phyloP scores from a whole-genome alignment of 1,140 invertebrate genomes.

The Mesaphorura yosii region DNA sequence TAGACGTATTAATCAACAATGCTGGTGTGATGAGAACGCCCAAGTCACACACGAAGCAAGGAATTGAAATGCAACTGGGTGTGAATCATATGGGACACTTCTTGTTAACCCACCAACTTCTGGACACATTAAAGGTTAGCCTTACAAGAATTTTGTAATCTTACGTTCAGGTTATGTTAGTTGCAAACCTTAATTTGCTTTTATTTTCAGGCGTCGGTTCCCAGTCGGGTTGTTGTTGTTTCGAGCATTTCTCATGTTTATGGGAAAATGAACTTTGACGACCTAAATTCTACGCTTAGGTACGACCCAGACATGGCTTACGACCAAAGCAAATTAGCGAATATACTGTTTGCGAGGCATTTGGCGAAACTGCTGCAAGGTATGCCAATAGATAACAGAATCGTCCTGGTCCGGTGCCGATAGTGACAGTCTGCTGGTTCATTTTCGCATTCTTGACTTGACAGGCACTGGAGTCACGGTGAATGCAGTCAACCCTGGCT shows the following conservation, averaged over 20 bases:
- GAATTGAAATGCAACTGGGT: constrained; percentile 75
- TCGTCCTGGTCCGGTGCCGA: background rate
- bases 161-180: too few relatives aligned
- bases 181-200: constrained; percentile 1
- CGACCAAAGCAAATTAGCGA: constrained; percentile 78
- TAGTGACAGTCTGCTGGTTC: background rate
- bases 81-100: constrained; percentile 89
- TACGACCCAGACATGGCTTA: constrained; percentile 63
- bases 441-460: background rate
- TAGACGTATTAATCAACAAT: constrained; percentile 42
- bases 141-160: background rate
- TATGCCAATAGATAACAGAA: constrained; percentile 33
- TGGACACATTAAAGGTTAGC: constrained; percentile 63
- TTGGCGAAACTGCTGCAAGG: constrained; percentile 57
- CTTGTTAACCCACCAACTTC: constrained; percentile 67
- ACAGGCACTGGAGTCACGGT: constrained; percentile 62
- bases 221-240: constrained; percentile 66
- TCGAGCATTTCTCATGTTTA: constrained; percentile 56
- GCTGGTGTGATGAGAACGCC: constrained; percentile 72
- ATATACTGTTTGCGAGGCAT: constrained; percentile 69
- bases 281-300: constrained; percentile 58
- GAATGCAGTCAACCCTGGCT: constrained; percentile 74
- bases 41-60: constrained; percentile 57
- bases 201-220: constrained; percentile 56
- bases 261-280: constrained; percentile 59